These are phyloP conservation scores for Cosmia trapezina DNA, from an alignment of 2,888 invertebrate species.

Conservation along the genomic window DNA sequence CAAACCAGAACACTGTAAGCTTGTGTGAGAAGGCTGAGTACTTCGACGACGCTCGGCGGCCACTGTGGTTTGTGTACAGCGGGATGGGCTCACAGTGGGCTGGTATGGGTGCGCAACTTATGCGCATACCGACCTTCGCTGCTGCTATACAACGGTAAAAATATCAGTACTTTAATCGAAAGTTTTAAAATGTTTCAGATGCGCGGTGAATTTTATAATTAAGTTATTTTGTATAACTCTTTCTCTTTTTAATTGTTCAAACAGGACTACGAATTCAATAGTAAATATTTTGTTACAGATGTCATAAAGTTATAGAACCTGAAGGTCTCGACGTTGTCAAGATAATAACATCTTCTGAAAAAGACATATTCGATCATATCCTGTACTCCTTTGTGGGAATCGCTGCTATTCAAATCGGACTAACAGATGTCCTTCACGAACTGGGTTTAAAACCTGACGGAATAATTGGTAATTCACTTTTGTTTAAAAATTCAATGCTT, in stretches of 20 bases:
- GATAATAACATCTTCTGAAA: constrained; percentile 91
- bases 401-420: constrained; percentile 91
- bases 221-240: rapidly evolving
- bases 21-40: constrained; percentile 72
- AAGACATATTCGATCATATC: constrained; percentile 89
- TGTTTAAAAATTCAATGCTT: too few species aligned
- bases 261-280: background rate
- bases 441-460: constrained; percentile 93
- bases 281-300: constrained; percentile 72
- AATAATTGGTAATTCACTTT: constrained; percentile 91
- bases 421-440: constrained; percentile 79
- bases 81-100: constrained; percentile 94
- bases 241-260: too few species aligned
- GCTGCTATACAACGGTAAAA: constrained; percentile 84
- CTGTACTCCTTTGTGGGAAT: constrained; percentile 73
- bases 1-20: constrained; percentile 70
- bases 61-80: constrained; percentile 93
- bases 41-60: constrained; percentile 79
- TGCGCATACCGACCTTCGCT: constrained; percentile 91
- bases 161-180: background rate
- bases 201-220: too few species aligned
- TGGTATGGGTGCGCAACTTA: constrained; percentile 92
- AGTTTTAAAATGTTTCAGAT: background rate
- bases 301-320: constrained; percentile 89
- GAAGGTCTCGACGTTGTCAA: constrained; percentile 92